Evolutionary conservation across 2,888 invertebrate genomes (phyloP), one percentile per base, ranked within the genome.

Genomic region (Mythimna vitellina): DNA sequence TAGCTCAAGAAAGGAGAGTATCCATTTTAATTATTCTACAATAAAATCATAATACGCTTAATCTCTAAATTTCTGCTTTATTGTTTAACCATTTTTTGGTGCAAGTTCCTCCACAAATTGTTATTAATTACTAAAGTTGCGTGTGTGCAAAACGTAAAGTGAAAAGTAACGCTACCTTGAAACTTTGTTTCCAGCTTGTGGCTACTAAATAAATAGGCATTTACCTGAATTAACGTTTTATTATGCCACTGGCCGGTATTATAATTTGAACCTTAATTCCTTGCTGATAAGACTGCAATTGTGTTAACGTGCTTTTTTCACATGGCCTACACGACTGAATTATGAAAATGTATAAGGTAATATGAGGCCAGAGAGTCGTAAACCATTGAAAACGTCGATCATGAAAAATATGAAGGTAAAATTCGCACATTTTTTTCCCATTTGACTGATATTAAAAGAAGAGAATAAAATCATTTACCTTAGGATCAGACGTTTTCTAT

Each of bases 121-220:
- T 80, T 82, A 78, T 80, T 78, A 84, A 84, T 85, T 78, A 82
- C 32, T 61, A 73, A 84, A 85, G 65, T 80, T 80, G 10, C 58
- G 56, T 62, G 35, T 73, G 53, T 67, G 56, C 58, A 17, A 57
- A 60, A 75, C 17, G 68, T 72, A 65, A 65, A 58, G 60, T 54
- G 60, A 73, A 79, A 75, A 76, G 74, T 73, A 70, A 70, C 38
- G 42, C 57, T 71, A 64, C 70, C 67, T 68, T 74, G 72, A 70
- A 82, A 81, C 72, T 82, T 81, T 72, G 56, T 51, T 70, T 65
- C 42, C 38, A 56, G 66, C 69, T 63, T 73, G 58, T 57, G 57
- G 65, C 63, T 60, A 49, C 46, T 67, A 46, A 68, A 14, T 70
- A 70, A 60, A 73, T 82, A 74, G 65, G 20, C 66, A 25, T 67